These are phyloP conservation scores for Mirza zaza DNA, from an alignment of 2,113 vertebrate genomes.

Conservation along the genomic window DNA sequence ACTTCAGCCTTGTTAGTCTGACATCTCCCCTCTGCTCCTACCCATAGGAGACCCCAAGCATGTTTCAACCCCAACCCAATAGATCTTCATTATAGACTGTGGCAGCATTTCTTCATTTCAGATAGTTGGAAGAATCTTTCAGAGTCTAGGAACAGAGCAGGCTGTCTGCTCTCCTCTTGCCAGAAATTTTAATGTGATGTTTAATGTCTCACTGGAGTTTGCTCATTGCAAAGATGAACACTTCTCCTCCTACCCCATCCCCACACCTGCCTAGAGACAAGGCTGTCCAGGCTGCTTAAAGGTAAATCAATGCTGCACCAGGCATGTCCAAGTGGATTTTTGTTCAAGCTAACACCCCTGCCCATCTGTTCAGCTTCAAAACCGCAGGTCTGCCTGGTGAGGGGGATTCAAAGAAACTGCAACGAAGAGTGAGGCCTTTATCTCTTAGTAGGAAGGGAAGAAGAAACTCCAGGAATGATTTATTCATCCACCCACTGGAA, in stretches of 20 bases:
- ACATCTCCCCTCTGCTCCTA: not conserved
- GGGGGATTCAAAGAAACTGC: not conserved
- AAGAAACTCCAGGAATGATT: not conserved
- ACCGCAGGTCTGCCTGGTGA: not conserved
- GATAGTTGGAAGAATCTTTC: conserved; percentile 69
- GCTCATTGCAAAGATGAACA: not conserved
- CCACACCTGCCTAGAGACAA: not conserved
- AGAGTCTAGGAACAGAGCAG: conserved; percentile 54
- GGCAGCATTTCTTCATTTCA: conserved; percentile 64
- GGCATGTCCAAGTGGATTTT: conserved; percentile 37
- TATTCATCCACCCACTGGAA: not conserved
- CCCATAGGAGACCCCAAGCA: not conserved
- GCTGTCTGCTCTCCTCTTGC: not conserved
- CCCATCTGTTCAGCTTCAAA: conserved; percentile 27
- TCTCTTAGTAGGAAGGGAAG: not conserved
- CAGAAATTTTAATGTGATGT: not conserved
- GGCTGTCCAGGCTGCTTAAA: not conserved
- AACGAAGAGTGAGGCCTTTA: not conserved
- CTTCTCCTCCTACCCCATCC: not conserved
- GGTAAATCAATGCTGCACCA: not conserved
- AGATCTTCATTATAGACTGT: not conserved
- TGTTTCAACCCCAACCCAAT: not conserved
- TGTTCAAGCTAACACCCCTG: conserved; percentile 39
- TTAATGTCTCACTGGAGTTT: not conserved
- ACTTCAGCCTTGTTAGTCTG: not conserved